These are phyloP conservation scores for Caenorhabditis panamensis DNA, from an alignment of 2,888 invertebrate species.

Conservation along the genomic window DNA sequence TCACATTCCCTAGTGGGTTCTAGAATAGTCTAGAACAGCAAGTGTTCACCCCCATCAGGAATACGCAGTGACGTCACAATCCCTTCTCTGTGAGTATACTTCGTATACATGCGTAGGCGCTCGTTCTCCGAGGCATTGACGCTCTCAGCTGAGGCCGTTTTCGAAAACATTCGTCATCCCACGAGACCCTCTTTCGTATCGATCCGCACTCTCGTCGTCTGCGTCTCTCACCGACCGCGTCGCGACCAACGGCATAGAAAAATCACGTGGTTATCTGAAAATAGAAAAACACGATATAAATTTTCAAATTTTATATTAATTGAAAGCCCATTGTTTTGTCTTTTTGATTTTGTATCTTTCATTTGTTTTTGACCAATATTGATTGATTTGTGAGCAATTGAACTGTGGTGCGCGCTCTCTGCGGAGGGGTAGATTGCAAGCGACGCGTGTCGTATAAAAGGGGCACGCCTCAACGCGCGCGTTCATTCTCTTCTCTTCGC, in stretches of 20 bases:
- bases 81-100: not conserved
- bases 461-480: constrained; percentile 13
- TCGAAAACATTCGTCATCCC: constrained; percentile 13
- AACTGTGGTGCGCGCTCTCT: constrained; percentile 59
- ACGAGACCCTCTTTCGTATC: constrained; percentile 4
- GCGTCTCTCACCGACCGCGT: constrained; percentile 42
- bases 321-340: not conserved
- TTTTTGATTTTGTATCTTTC: not conserved
- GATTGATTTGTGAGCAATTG: too few species aligned
- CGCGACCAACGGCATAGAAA: constrained; percentile 29
- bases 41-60: too few species aligned
- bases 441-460: constrained; percentile 43
- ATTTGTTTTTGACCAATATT: not conserved
- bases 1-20: too few species aligned
- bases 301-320: not conserved
- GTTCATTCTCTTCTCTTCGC: constrained; percentile 26
- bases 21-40: too few species aligned
- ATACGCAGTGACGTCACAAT: not conserved
- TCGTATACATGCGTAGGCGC: not conserved
- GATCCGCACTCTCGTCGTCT: constrained; percentile 22
- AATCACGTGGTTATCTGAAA: constrained; percentile 17
- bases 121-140: not conserved
- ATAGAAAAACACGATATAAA: not conserved
- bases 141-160: not conserved
- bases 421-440: constrained; percentile 25